phyloP scores from a whole-genome alignment of 2,888 invertebrate genomes.

The Tholera decimalis region DNA sequence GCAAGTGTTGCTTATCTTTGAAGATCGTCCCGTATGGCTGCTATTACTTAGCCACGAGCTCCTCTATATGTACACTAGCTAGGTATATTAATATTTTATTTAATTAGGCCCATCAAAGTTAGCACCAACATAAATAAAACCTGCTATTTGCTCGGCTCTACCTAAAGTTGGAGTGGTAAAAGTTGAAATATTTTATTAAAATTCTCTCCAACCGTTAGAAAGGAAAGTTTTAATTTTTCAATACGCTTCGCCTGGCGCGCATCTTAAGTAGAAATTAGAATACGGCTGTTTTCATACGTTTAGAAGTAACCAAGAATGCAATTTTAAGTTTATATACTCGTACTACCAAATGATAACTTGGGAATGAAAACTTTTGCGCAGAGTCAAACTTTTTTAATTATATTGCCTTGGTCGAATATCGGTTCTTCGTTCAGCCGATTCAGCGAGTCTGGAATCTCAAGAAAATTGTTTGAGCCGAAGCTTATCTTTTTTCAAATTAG shows the following conservation, averaged over 20 bases:
- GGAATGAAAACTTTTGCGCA: conserved; percentile 59
- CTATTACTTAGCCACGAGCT: neutral
- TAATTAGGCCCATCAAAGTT: conserved; percentile 57
- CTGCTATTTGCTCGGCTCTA: conserved; percentile 39
- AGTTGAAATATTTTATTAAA: conserved; percentile 59
- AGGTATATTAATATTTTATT: conserved; percentile 42
- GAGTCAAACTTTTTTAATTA: conserved; percentile 74
- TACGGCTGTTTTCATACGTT: conserved; percentile 40
- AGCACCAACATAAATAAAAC: conserved; percentile 52
- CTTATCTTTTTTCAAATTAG: conserved; percentile 51
- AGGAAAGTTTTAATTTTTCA: conserved; percentile 57
- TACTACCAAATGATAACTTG: conserved; percentile 54
- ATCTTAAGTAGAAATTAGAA: conserved; percentile 50
- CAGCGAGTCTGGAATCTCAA: conserved; percentile 50
- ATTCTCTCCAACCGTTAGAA: conserved; percentile 48
- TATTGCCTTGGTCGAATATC: conserved; percentile 67
- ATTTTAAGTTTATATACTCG: conserved; percentile 47
- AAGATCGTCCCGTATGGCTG: neutral
- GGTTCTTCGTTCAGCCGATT: conserved; percentile 57
- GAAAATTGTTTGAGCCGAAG: conserved; percentile 55
- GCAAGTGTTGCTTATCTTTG: neutral
- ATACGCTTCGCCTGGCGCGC: conserved; percentile 30
- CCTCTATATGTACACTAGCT: neutral
- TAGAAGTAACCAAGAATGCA: conserved; percentile 44
- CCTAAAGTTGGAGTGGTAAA: conserved; percentile 48